Conservation (phyloP, 2,797 vertebrate genomes). For the Gambusia yucatana region DNA sequence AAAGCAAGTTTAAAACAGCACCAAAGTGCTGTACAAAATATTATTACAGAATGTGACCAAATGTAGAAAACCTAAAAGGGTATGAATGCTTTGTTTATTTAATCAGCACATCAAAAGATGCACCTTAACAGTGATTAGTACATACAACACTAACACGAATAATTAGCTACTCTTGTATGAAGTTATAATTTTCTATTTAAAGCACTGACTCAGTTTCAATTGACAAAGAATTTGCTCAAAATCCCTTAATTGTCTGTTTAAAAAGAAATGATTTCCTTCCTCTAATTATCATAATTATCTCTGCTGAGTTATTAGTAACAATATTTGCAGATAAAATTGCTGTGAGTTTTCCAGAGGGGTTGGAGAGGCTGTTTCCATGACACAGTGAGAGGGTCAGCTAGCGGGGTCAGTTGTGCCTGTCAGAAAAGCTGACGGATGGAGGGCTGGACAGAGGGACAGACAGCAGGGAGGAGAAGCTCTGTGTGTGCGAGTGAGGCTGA, state of each 20-base stretch:
- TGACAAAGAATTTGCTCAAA: neutral
- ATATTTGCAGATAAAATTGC: slow-evolving; percentile 11
- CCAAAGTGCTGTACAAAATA: too few relatives aligned
- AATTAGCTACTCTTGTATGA: neutral
- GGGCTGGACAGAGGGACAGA: slow-evolving; percentile 66
- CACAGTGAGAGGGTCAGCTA: slow-evolving; percentile 60
- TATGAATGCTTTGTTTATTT: neutral
- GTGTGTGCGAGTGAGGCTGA: slow-evolving; percentile 14
- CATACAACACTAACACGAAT: neutral
- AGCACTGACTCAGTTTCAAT: neutral
- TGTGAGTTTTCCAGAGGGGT: neutral
- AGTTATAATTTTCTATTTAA: neutral
- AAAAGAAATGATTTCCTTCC: neutral
- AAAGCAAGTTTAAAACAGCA: too few relatives aligned
- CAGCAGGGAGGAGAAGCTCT: slow-evolving; percentile 57
- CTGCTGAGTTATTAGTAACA: slow-evolving; percentile 13
- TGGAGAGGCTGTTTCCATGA: slow-evolving; percentile 56
- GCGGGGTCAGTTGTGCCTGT: slow-evolving; percentile 47
- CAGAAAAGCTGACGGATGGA: slow-evolving; percentile 47
- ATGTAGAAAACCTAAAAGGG: neutral
- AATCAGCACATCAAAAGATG: neutral
- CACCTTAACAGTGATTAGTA: neutral
- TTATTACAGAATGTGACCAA: neutral
- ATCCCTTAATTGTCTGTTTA: neutral
- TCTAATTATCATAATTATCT: neutral